phyloP scores from a whole-genome alignment of 2,888 invertebrate species.

The Hyles lineata region DNA sequence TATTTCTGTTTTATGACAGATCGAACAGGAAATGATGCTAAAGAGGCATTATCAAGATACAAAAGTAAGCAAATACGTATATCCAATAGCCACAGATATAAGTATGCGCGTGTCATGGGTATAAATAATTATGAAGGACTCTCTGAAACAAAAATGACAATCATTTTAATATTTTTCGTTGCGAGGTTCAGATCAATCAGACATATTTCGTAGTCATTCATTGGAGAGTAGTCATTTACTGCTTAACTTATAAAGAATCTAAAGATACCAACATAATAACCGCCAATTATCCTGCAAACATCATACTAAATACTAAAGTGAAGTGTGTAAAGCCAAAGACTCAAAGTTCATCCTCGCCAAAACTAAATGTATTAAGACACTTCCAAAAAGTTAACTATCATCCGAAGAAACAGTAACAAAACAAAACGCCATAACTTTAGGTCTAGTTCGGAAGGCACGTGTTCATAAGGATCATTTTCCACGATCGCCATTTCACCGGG shows the following conservation, averaged over 20 bases:
- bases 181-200: too few relatives aligned
- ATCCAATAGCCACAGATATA: neutral
- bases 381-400: neutral
- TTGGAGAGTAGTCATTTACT: too few relatives aligned
- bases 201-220: too few relatives aligned
- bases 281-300: too few relatives aligned
- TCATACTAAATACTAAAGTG: too few relatives aligned
- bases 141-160: too few relatives aligned
- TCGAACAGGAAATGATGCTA: neutral
- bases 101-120: too few relatives aligned
- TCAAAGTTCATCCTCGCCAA: neutral
- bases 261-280: too few relatives aligned
- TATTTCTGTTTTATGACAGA: slow-evolving; percentile 16
- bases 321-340: too few relatives aligned
- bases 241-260: too few relatives aligned
- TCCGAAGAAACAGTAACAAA: slow-evolving; percentile 7
- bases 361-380: neutral
- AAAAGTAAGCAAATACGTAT: neutral
- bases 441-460: slow-evolving; percentile 9
- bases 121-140: too few relatives aligned
- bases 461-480: slow-evolving; percentile 52
- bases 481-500: slow-evolving; percentile 44
- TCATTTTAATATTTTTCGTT: too few relatives aligned
- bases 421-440: neutral
- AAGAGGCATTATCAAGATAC: neutral